phyloP scores from a whole-genome alignment of 2,888 invertebrate species.

The Leistus spinibarbis region DNA sequence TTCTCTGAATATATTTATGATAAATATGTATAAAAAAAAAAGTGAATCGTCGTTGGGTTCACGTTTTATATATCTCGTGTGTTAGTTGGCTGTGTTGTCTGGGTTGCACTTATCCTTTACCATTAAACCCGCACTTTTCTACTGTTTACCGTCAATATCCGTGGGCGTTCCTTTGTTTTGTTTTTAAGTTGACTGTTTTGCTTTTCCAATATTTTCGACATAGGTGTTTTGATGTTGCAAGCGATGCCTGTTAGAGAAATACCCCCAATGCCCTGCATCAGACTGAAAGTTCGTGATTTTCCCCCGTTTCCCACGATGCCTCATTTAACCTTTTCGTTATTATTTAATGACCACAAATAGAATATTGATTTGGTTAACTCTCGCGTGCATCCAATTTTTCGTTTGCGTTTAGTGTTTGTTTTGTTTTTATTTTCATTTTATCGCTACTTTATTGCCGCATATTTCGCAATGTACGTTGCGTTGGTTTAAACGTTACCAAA shows the following conservation, averaged over 20 bases:
- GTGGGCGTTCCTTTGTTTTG: slow-evolving; percentile 13
- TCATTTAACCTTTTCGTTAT: slow-evolving; percentile 8
- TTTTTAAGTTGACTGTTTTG: slow-evolving; percentile 31
- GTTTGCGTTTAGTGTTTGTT: neutral
- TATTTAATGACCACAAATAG: slow-evolving; percentile 1
- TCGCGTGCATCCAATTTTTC: slow-evolving; percentile 21
- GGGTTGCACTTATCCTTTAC: slow-evolving; percentile 50
- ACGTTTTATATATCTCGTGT: slow-evolving; percentile 21
- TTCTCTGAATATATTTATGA: slow-evolving; percentile 3
- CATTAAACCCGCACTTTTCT: slow-evolving; percentile 18
- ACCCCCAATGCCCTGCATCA: slow-evolving; percentile 26
- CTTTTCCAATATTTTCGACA: slow-evolving; percentile 19
- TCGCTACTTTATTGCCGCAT: neutral
- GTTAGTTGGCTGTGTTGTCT: slow-evolving; percentile 58
- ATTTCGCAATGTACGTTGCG: neutral
- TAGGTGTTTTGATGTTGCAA: slow-evolving; percentile 35
- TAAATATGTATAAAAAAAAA: neutral
- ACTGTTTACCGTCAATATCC: slow-evolving; percentile 15
- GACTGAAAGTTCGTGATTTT: slow-evolving; percentile 24
- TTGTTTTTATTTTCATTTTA: neutral
- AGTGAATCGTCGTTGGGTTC: slow-evolving; percentile 23
- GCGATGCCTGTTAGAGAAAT: slow-evolving; percentile 31
- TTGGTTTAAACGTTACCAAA: neutral
- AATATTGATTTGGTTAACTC: neutral
- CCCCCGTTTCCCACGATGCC: neutral